Evolutionary conservation across 2,113 vertebrate species (phyloP).

Genomic region (Alectura lathami): DNA sequence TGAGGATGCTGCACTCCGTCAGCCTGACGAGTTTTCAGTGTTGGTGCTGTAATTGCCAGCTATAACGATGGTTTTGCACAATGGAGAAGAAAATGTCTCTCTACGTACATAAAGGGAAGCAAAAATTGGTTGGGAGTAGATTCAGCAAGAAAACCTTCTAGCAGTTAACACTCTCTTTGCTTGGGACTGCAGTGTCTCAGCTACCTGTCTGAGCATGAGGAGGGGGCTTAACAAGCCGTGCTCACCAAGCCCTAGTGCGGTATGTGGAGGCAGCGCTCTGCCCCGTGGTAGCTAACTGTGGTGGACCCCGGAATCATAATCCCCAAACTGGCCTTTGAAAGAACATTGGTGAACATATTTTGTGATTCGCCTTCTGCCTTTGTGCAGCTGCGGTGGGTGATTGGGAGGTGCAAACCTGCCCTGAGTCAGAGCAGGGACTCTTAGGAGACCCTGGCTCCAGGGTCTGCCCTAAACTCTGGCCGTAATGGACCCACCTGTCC

Average conservation of each 20-base stretch:
- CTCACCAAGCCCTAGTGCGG: not conserved
- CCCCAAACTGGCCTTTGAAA: not conserved
- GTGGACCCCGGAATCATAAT: not conserved
- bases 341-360: rapidly evolving
- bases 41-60: not conserved
- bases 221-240: not conserved
- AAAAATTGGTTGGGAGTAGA: not conserved
- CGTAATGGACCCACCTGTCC: not conserved
- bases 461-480: not conserved
- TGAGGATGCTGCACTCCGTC: not conserved
- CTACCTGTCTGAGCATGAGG: not conserved
- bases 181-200: not conserved
- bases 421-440: not conserved
- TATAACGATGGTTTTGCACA: not conserved
- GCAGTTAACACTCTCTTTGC: not conserved
- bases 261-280: not conserved
- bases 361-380: not conserved
- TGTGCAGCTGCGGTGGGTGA: not conserved
- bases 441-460: not conserved
- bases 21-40: not conserved
- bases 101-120: not conserved
- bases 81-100: not conserved
- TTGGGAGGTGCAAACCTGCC: not conserved
- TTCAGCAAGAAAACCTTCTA: not conserved
- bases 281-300: not conserved